Percentiles rank a stretch among this genome's conserved stretches.
Evolutionary conservation across 2,113 vertebrate species (phyloP).

Genomic region (Ranitomeya imitator): DNA sequence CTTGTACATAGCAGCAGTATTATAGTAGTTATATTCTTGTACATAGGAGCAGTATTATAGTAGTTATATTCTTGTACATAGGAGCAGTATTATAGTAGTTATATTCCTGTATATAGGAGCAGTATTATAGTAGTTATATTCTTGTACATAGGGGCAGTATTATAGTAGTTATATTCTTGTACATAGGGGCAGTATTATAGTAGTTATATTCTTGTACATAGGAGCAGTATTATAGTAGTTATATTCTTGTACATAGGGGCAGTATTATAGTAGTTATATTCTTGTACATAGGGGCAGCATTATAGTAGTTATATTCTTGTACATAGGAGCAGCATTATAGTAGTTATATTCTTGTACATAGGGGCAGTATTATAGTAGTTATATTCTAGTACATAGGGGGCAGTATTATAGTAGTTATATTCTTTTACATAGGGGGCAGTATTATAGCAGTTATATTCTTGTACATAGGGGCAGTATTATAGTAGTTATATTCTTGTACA

Average conservation of each 20-base stretch:
- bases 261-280: background rate
- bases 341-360: background rate
- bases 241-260: background rate
- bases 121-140: slow-evolving; percentile 6
- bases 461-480: background rate
- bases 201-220: slow-evolving; percentile 4
- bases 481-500: background rate
- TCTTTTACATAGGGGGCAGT: background rate
- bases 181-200: background rate
- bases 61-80: background rate
- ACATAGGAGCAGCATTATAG: background rate
- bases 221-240: background rate
- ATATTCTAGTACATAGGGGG: background rate
- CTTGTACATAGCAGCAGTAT: background rate
- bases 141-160: background rate
- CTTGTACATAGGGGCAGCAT: background rate
- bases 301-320: background rate
- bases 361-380: background rate
- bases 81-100: background rate
- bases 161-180: background rate
- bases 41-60: background rate
- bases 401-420: slow-evolving; percentile 9
- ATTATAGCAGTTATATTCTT: background rate
- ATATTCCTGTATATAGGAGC: slow-evolving; percentile 3
- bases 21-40: background rate